Evolutionary conservation across 2,888 invertebrate genomes (phyloP), one percentile per base, ranked within the genome.

Genomic region (Loripinus fragilis): DNA sequence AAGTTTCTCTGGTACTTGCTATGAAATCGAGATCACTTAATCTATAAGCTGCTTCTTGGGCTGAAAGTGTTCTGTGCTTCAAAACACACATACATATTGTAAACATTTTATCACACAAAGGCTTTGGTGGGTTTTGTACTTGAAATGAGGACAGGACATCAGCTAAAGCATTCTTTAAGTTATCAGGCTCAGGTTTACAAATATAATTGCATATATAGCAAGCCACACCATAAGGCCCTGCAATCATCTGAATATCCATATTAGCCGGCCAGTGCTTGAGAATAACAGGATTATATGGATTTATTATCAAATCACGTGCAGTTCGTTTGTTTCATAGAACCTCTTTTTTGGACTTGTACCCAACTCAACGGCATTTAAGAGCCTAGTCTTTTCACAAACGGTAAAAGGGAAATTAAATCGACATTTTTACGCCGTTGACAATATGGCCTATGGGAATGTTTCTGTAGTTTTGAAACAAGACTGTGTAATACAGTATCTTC

Each of bases 21-120:
- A 78, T 5, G 2, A 81, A 38, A 0, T 81, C 41, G 15, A 81
- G 64, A 66, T 50, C 25, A 23, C 78, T 42, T 33, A 81, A 23
- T 5, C 81, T 10, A 71, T 30, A 78, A 15, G 81, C 78, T n/a
- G 81, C 81, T 35, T 81, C 81, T 42, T 81, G 78, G 12, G 68
- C 48, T 71, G 70, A 70, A 73, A 78, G 45, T 60, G 70, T 20
- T n/a, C 75, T 42, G 45, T 77, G 72, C 38, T 76, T 75, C 8
- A 81, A 71, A 12, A 78, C 78, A 81, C 78, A 75, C 0, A 66
- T n/a, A 20, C 78, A 74, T 41, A 81, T 75, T 25, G 74, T 77
- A n/a, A 33, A 50, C 17, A 81, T 25, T n/a, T 67, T 41, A 23
- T 42, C 33, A 65, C 42, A 10, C 28, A 5, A 52, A 5, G 78